Evolutionary conservation across 2,888 invertebrate genomes (phyloP), one percentile per base, ranked within the genome.

Genomic region (Tachina grossa): DNA sequence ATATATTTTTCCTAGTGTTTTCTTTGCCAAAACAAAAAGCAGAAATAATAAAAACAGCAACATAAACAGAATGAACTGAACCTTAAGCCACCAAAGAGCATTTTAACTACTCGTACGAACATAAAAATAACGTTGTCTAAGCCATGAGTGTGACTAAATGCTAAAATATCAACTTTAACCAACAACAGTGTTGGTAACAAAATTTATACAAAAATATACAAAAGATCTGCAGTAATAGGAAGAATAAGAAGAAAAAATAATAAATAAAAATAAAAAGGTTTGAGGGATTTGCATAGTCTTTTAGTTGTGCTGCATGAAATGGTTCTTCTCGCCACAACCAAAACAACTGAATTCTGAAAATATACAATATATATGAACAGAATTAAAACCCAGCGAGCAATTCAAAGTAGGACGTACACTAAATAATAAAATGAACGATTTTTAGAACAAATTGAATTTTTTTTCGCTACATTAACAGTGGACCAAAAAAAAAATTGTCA

Each of bases 111-210:
- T 63, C 53, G 11, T 53, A 79, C 53, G 4, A 45, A 79, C 55
- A 65, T 53, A 51, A 49, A 63, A 82, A 47, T 68, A 59, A 66
- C 41, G 22, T 68, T 74, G 49, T 43, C 53, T 47, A 51, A 66
- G 74, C 65, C 69, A 47, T 16, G 66, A 85, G 65, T 83, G 76
- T 83, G 80, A 81, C 84, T 81, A 83, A 83, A 77, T 66, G 69
- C 31, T 76, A 45, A 49, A 80, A 81, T 69, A 65, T 72, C 69
- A 83, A 76, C 43, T 63, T 65, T 43, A 55, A 16, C 66, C 65
- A 80, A 79, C 65, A 80, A 79, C 69, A 71, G 77, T 47, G 49
- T 31, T 69, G 49, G 9, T 45, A 59, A 66, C 53, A 66, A 69
- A 49, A 11, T n/a, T 16, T 31, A 55, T 31, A 57, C 31, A 53